Base-by-base conservation (phyloP, 1,140 invertebrate species). In the Apocrypta bakeri region DNA sequence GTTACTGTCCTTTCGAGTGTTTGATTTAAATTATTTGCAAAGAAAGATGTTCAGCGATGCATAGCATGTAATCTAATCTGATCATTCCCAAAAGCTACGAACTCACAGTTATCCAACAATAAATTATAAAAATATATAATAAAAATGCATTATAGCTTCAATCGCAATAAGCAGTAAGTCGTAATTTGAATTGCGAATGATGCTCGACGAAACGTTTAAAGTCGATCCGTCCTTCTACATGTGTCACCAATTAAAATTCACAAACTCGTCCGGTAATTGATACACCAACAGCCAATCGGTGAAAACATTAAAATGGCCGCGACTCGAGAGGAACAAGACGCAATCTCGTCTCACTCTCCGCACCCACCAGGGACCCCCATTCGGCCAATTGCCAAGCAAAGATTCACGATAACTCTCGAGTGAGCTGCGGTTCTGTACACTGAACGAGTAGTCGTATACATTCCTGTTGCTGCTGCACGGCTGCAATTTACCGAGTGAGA, bases 341-440 rank as follows among this genome's bases (percentile, higher is more conserved):
- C n/a, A 77, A 77, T 64, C 33, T 77, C 61, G 61, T 37, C 27
- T 11, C 14, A 21, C 48, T 56, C 48, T 56, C 48, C 17, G 48
- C 48, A 56, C 42, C 14, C 48, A n/a, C 2, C 2, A 9, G 31
- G 31, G 61, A 66, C 8, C 61, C 61, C 61, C 61, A 66, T 69
- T 69, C 27, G 63, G 64, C 17, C 64, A 78, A 78, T 78, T 69
- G 76, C 25, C 24, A 66, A 63, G 31, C 27, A 64, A 77, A 64
- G 61, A 77, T 63, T 77, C 33, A 25, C 61, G 21, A 33, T 31
- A n/a, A 27, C 31, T 77, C 56, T 56, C 21, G 25, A 42, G 48
- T 2, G 29, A 63, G 31, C 9, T 63, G 21, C n/a, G 31, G 21
- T 6, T 56, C 48, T n/a, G 17, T 17, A 56, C 48, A 6, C 6